Evolutionary conservation across 2,113 vertebrate species (phyloP).

Genomic region (Brachyistius frenatus): DNA sequence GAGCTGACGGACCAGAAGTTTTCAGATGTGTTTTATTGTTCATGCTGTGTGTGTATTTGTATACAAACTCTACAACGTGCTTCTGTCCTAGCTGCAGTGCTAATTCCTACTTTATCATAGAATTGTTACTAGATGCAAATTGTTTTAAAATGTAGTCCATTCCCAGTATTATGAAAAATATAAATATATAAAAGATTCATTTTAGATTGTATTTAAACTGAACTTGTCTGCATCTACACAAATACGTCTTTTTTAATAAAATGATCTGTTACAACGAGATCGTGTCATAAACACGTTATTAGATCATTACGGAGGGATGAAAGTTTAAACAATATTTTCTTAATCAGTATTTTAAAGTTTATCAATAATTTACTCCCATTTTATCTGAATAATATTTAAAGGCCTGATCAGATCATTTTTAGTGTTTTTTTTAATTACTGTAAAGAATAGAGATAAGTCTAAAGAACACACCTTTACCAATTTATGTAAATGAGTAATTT

Average conservation of each 20-base stretch:
- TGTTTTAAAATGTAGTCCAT: constrained; percentile 81
- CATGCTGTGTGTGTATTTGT: constrained; percentile 80
- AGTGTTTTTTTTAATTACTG: too few relatives aligned
- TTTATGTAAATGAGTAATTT: too few relatives aligned
- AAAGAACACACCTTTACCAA: too few relatives aligned
- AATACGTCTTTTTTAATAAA: constrained; percentile 83
- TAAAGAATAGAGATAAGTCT: too few relatives aligned
- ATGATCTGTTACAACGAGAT: constrained; percentile 72
- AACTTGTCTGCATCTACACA: constrained; percentile 78
- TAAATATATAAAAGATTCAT: constrained; percentile 73
- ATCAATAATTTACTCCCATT: too few relatives aligned
- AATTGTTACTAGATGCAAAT: constrained; percentile 79
- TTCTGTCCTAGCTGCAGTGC: constrained; percentile 66
- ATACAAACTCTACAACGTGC: constrained; percentile 68
- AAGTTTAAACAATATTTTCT: too few relatives aligned
- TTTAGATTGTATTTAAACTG: constrained; percentile 88
- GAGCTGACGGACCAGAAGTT: constrained; percentile 62
- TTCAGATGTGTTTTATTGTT: constrained; percentile 74
- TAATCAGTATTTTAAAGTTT: too few relatives aligned
- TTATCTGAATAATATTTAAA: too few relatives aligned
- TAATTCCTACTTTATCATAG: constrained; percentile 77
- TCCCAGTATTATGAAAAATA: constrained; percentile 76
- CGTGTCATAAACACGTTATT: too few relatives aligned
- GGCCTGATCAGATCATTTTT: too few relatives aligned
- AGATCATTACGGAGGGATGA: too few relatives aligned